Conservation (phyloP, 1,140 invertebrate species). For the Amphibalanus amphitrite region DNA sequence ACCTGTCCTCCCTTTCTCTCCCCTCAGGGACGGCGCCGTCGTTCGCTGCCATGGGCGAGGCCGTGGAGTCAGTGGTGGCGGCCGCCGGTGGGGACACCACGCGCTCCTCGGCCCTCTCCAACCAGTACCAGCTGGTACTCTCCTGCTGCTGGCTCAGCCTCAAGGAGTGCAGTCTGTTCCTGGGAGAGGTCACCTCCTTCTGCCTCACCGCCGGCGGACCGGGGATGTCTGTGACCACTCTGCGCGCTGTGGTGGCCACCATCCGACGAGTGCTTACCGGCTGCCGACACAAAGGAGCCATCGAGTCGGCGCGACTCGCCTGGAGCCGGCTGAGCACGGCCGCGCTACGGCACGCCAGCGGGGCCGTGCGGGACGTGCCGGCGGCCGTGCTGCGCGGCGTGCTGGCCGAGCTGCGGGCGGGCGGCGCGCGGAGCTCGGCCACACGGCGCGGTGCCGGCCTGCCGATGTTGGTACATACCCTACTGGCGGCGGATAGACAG, state of each 20-base stretch:
- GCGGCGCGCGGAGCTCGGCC: not conserved
- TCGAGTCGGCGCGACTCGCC: constrained; percentile 46
- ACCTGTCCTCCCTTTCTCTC: too few relatives aligned
- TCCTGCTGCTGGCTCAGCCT: constrained; percentile 59
- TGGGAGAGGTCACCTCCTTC: not conserved
- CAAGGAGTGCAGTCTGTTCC: constrained; percentile 36
- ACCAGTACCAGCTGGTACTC: constrained; percentile 46
- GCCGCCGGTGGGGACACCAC: constrained; percentile 20
- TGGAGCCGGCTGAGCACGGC: constrained; percentile 11
- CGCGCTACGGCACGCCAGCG: not conserved
- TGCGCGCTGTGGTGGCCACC: constrained; percentile 16
- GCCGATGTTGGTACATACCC: not conserved
- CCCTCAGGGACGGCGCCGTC: constrained; percentile 34
- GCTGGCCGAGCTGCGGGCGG: not conserved
- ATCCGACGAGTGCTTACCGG: constrained; percentile 45
- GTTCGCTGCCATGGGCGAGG: constrained; percentile 39
- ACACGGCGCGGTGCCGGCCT: not conserved
- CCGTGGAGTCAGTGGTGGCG: constrained; percentile 28
- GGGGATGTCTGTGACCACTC: not conserved
- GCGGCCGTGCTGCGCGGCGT: not conserved
- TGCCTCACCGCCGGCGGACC: not conserved
- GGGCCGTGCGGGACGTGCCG: not conserved
- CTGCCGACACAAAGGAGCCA: constrained; percentile 60
- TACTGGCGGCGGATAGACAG: not conserved
- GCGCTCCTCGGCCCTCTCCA: constrained; percentile 31